Conservation (phyloP, 2,797 vertebrate species). For the Notolepis coatsorum region DNA sequence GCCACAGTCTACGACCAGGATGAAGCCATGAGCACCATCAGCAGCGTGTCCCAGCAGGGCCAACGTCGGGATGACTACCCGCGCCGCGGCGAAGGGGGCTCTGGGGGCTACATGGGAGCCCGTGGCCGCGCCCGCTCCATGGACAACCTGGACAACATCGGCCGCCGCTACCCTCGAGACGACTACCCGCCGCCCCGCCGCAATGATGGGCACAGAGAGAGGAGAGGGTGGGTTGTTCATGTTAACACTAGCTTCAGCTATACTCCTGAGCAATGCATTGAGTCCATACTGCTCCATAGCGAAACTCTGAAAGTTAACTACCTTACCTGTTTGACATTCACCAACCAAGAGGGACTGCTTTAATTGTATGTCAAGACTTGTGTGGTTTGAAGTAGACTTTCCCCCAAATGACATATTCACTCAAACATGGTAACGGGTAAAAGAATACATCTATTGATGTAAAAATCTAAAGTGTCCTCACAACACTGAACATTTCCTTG, state of each 20-base stretch:
- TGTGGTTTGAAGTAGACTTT: too few species aligned
- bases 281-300: too few species aligned
- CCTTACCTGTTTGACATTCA: too few species aligned
- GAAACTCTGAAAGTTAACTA: too few species aligned
- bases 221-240: constrained; percentile 76
- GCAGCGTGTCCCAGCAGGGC: constrained; percentile 82
- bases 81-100: constrained; percentile 27
- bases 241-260: background rate
- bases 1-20: constrained; percentile 76
- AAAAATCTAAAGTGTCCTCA: too few species aligned
- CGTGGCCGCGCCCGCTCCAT: constrained; percentile 85
- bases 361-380: too few species aligned
- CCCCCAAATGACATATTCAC: too few species aligned
- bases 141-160: constrained; percentile 88
- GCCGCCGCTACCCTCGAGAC: constrained; percentile 61
- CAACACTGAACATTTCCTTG: too few species aligned
- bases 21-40: constrained; percentile 86
- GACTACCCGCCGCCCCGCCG: constrained; percentile 52
- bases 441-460: too few species aligned
- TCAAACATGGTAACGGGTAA: too few species aligned
- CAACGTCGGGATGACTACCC: constrained; percentile 60
- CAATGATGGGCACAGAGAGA: constrained; percentile 71
- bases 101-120: constrained; percentile 46
- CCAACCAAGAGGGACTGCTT: background rate
- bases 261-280: background rate